phyloP scores from a whole-genome alignment of 2,113 vertebrate species.

The Paratilapia polleni region DNA sequence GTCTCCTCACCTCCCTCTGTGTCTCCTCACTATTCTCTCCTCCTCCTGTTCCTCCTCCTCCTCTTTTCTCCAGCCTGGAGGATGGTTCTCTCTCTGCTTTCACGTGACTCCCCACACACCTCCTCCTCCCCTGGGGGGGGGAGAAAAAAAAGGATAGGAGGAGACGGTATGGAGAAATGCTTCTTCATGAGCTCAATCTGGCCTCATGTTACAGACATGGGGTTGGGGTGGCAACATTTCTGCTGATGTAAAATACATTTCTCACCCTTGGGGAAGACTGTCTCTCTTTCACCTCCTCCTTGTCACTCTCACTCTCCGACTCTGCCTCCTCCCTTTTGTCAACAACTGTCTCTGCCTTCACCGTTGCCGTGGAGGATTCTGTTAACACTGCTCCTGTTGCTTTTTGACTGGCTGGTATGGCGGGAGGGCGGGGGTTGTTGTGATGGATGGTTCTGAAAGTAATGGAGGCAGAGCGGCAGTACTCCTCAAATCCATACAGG shows the following conservation, averaged over 20 bases:
- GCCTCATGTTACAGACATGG: not conserved
- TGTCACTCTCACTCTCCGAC: slow-evolving; percentile 62
- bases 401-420: slow-evolving; percentile 19
- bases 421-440: slow-evolving; percentile 87
- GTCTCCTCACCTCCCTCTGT: slow-evolving; percentile 71
- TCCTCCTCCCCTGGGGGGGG: slow-evolving; percentile 83
- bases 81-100: slow-evolving; percentile 80
- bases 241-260: not conserved
- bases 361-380: slow-evolving; percentile 69
- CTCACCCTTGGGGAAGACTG: slow-evolving; percentile 88
- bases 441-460: slow-evolving; percentile 97
- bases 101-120: slow-evolving; percentile 78
- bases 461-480: slow-evolving; percentile 95
- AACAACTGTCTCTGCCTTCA: slow-evolving; percentile 65
- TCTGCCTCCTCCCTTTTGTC: slow-evolving; percentile 58
- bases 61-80: slow-evolving; percentile 73
- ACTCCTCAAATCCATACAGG: slow-evolving; percentile 98
- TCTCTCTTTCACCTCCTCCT: slow-evolving; percentile 59
- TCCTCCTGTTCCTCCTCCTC: slow-evolving; percentile 76
- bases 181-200: not conserved
- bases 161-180: not conserved
- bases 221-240: not conserved
- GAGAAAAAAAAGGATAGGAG: not conserved
- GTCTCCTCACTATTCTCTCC: slow-evolving; percentile 83
- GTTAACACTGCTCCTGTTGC: slow-evolving; percentile 70